A percentile compares a stretch with the other conserved stretches of the same genome.
phyloP scores from a whole-genome alignment of 1,140 invertebrate species.

The Sarcophaga peregrina region DNA sequence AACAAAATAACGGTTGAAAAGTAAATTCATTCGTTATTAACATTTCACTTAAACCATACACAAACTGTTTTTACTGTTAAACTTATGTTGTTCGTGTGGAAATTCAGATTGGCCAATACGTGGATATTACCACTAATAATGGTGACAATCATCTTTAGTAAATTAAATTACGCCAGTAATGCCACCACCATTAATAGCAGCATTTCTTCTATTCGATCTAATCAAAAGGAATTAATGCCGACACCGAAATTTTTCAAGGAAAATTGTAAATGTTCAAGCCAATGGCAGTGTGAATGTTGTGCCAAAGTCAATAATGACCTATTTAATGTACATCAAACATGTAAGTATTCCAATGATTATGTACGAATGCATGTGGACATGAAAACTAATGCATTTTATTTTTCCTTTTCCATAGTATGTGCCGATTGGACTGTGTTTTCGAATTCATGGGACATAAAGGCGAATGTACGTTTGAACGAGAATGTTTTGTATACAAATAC shows the following conservation, averaged over 20 bases:
- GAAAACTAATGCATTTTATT: background rate
- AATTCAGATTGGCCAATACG: background rate
- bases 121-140: background rate
- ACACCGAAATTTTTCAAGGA: slow-evolving; percentile 29
- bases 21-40: background rate
- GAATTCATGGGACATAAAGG: slow-evolving; percentile 5
- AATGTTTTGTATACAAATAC: slow-evolving; percentile 28
- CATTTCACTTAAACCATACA: slow-evolving; percentile 1
- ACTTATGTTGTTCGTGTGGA: background rate
- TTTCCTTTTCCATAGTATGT: slow-evolving; percentile 28
- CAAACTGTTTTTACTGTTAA: background rate
- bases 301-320: slow-evolving; percentile 29
- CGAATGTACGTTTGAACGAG: slow-evolving; percentile 31
- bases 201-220: background rate
- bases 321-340: slow-evolving; percentile 35
- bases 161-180: background rate
- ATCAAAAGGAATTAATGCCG: background rate
- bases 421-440: slow-evolving; percentile 32
- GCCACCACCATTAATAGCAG: background rate
- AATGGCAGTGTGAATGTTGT: slow-evolving; percentile 35
- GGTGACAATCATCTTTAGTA: background rate
- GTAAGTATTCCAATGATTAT: slow-evolving; percentile 8
- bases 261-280: slow-evolving; percentile 4
- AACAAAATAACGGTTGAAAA: background rate
- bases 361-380: background rate